Conservation (phyloP, 2,797 vertebrate species). For the Chromis chromis region DNA sequence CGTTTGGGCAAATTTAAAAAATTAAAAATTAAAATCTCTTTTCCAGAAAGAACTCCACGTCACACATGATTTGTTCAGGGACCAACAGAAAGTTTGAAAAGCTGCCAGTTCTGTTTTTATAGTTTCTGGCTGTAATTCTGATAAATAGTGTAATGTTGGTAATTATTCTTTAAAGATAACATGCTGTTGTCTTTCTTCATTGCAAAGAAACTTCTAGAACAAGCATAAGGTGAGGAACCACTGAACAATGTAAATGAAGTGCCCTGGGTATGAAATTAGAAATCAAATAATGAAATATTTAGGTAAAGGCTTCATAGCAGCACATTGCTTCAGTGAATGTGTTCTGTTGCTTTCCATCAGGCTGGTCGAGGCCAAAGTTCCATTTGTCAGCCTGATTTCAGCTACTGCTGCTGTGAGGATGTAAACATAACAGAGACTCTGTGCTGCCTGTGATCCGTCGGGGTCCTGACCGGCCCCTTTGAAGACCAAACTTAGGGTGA, state of each 20-base stretch:
- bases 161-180: too few species aligned
- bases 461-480: conserved; percentile 18
- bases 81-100: too few species aligned
- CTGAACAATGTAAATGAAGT: not conserved
- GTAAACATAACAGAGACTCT: conserved; percentile 22
- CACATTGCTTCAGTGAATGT: not conserved
- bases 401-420: conserved; percentile 27
- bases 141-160: too few species aligned
- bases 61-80: too few species aligned
- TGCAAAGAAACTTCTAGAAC: too few species aligned
- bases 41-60: too few species aligned
- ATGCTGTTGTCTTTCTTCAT: too few species aligned
- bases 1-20: too few species aligned
- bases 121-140: too few species aligned
- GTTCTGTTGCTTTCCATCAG: conserved; percentile 1
- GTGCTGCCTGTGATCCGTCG: not conserved
- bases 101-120: too few species aligned
- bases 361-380: not conserved
- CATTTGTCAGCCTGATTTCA: conserved; percentile 27
- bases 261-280: not conserved
- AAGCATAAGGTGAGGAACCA: too few species aligned
- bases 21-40: too few species aligned
- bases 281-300: conserved; percentile 5
- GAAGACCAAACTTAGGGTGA: conserved; percentile 8
- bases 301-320: not conserved